Percentiles rank a stretch among this genome's conserved stretches.
Evolutionary conservation across 2,797 vertebrate genomes (phyloP).

Genomic region (Galago senegalensis): DNA sequence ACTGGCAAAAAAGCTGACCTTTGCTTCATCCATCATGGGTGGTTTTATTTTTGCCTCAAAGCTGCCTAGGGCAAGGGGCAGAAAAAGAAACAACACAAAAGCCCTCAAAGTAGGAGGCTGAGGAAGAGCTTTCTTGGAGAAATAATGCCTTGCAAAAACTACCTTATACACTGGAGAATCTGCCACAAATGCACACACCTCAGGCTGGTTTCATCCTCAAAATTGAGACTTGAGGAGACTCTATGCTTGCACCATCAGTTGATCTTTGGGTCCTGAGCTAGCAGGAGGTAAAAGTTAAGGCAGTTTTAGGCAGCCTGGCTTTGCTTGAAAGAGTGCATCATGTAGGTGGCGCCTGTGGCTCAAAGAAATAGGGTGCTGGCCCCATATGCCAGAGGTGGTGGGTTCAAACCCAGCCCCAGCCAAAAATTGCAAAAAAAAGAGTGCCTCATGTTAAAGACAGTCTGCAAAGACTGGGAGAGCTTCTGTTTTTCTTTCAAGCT

Average conservation of each 20-base stretch:
- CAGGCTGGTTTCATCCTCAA: background rate
- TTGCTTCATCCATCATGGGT: background rate
- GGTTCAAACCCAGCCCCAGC: too few species aligned
- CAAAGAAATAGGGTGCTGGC: too few species aligned
- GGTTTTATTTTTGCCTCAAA: background rate
- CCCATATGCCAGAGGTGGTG: too few species aligned
- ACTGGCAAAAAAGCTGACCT: background rate
- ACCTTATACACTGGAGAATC: background rate
- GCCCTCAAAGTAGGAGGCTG: background rate
- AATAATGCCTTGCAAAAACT: background rate
- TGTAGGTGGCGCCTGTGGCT: too few species aligned
- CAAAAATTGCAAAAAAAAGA: too few species aligned
- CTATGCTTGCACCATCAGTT: background rate
- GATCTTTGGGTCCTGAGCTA: background rate
- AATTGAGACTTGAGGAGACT: background rate
- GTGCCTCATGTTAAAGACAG: background rate
- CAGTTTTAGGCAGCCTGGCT: background rate
- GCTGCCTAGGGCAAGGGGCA: background rate
- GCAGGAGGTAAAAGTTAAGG: background rate
- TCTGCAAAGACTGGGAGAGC: background rate
- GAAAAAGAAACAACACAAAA: background rate
- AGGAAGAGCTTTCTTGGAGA: background rate
- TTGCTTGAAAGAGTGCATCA: background rate
- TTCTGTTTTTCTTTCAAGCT: background rate
- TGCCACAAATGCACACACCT: background rate